Conservation (phyloP, 2,113 vertebrate genomes). For the pig (Sus scrofa) region DNA sequence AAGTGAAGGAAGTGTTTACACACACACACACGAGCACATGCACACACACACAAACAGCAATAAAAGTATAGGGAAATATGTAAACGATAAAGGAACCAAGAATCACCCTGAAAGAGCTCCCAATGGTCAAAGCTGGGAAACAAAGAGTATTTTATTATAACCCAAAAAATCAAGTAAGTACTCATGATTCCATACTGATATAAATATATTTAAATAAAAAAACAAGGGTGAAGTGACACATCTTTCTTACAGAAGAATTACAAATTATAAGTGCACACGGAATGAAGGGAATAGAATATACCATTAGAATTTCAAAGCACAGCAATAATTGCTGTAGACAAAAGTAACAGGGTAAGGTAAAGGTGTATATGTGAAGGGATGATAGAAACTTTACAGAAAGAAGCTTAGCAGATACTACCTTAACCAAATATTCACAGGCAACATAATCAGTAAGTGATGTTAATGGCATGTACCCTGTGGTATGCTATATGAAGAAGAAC, state of each 20-base stretch:
- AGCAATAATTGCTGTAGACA: neutral
- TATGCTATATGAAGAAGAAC: neutral
- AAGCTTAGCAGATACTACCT: neutral
- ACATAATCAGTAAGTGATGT: neutral
- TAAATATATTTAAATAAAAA: neutral
- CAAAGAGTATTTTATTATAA: neutral
- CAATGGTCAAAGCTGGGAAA: neutral
- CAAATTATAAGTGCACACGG: neutral
- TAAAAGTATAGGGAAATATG: neutral
- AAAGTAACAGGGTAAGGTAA: neutral
- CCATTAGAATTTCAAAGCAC: neutral
- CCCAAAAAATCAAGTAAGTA: neutral
- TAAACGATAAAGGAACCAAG: neutral
- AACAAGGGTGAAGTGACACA: neutral
- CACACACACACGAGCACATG: neutral
- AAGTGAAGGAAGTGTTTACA: neutral
- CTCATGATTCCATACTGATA: neutral
- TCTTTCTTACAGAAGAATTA: neutral
- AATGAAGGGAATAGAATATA: neutral
- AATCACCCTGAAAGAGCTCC: neutral
- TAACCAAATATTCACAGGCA: neutral
- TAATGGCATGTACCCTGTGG: neutral
- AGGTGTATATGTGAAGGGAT: neutral
- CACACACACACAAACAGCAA: neutral
- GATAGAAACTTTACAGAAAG: neutral